Evolutionary conservation across 2,113 vertebrate species (phyloP).

Genomic region (Neodon shergylaensis): DNA sequence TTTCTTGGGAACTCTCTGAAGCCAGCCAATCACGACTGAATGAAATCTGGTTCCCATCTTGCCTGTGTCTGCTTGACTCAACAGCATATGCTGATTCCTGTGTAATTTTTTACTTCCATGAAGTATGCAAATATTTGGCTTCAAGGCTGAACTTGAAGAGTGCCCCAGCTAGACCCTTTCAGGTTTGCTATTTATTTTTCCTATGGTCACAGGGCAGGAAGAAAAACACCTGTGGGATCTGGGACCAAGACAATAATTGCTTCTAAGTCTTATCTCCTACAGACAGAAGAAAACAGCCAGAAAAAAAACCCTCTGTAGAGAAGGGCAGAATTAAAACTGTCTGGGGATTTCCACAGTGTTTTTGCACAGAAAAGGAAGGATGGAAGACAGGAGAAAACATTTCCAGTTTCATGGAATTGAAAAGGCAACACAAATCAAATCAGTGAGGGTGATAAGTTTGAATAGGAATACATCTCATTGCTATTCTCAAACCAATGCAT

Average conservation of each 20-base stretch:
- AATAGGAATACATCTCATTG: slow-evolving; percentile 34
- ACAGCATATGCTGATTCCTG: not conserved
- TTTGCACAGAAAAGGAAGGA: slow-evolving; percentile 77
- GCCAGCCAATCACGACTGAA: not conserved
- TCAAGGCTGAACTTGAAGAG: slow-evolving; percentile 57
- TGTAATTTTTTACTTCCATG: slow-evolving; percentile 1
- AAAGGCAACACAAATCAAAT: slow-evolving; percentile 78
- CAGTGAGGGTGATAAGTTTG: slow-evolving; percentile 38
- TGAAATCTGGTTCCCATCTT: not conserved
- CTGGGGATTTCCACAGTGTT: slow-evolving; percentile 73
- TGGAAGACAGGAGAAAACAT: slow-evolving; percentile 76
- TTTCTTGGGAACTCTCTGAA: not conserved
- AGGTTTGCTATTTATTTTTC: slow-evolving; percentile 70
- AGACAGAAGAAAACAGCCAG: slow-evolving; percentile 83
- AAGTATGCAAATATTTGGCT: slow-evolving; percentile 58
- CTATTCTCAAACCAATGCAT: slow-evolving; percentile 56
- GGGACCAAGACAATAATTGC: slow-evolving; percentile 80
- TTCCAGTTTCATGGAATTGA: slow-evolving; percentile 76
- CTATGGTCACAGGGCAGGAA: slow-evolving; percentile 67
- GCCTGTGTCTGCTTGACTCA: not conserved
- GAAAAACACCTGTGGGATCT: slow-evolving; percentile 79
- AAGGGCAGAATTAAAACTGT: slow-evolving; percentile 81
- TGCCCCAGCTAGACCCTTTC: slow-evolving; percentile 54
- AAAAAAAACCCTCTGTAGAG: slow-evolving; percentile 62
- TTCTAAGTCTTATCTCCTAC: slow-evolving; percentile 80